Percentiles rank a stretch among this genome's conserved stretches.
Evolutionary conservation across 2,888 invertebrate genomes (phyloP).

Genomic region (Disparrhopalites patrizii): DNA sequence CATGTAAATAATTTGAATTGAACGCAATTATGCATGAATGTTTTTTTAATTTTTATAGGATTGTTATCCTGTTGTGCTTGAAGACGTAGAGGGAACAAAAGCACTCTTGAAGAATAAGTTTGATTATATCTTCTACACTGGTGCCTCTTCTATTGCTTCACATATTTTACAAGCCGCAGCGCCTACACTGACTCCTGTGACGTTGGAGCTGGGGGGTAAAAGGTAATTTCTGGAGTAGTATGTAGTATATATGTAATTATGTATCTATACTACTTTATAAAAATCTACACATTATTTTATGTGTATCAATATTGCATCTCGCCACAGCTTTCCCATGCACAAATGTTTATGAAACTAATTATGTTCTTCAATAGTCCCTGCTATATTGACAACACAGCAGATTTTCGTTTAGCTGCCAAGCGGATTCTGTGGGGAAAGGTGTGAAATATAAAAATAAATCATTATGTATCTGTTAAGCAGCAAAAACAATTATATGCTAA

Average conservation of each 20-base stretch:
- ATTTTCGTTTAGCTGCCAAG: constrained; percentile 66
- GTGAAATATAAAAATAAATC: too few species aligned
- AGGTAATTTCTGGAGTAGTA: constrained; percentile 61
- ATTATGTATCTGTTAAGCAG: too few species aligned
- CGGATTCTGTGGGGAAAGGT: constrained; percentile 90
- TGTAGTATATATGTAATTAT: background rate
- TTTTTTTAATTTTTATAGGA: constrained; percentile 55
- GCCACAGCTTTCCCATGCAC: too few species aligned
- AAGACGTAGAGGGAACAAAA: constrained; percentile 79
- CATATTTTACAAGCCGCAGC: constrained; percentile 86
- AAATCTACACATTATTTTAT: too few species aligned
- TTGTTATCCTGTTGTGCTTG: constrained; percentile 73
- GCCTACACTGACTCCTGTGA: constrained; percentile 85
- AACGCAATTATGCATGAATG: background rate
- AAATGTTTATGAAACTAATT: background rate
- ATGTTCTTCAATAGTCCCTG: constrained; percentile 66
- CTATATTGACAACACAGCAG: constrained; percentile 77
- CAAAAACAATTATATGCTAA: too few species aligned
- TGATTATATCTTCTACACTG: constrained; percentile 96
- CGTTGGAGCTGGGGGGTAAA: constrained; percentile 84
- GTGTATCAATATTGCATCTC: too few species aligned
- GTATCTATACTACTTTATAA: too few species aligned
- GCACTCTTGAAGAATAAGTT: constrained; percentile 81
- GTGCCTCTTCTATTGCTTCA: constrained; percentile 77
- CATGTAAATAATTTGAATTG: background rate